These are phyloP conservation scores for Erythrocebus patas DNA, from an alignment of 2,113 vertebrate species.

Conservation along the genomic window DNA sequence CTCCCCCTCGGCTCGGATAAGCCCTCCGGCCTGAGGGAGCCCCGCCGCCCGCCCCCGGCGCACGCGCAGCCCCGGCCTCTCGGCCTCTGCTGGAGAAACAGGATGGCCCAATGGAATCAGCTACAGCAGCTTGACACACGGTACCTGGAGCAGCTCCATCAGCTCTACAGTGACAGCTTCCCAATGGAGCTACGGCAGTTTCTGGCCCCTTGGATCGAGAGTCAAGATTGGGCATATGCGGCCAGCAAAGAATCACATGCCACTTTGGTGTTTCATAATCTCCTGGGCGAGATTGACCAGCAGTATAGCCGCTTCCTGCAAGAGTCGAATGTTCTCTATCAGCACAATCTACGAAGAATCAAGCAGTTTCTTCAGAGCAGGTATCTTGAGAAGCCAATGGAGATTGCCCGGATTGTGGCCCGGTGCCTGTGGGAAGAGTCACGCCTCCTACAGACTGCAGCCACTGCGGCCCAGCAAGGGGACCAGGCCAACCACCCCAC, in stretches of 20 bases:
- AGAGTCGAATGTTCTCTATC: constrained; percentile 97
- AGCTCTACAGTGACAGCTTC: constrained; percentile 99
- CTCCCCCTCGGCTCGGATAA: not conserved
- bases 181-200: constrained; percentile 99
- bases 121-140: constrained; percentile 97
- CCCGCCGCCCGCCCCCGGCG: constrained; percentile 6
- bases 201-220: constrained; percentile 98
- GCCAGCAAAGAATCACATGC: constrained; percentile 98
- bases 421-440: constrained; percentile 98
- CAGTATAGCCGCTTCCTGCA: constrained; percentile 99
- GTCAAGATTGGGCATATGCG: constrained; percentile 97
- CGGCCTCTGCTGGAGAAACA: constrained; percentile 61
- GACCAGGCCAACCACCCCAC: constrained; percentile 94
- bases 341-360: constrained; percentile 97
- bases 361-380: constrained; percentile 99
- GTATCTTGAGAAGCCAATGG: constrained; percentile 98
- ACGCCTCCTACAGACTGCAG: constrained; percentile 93
- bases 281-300: constrained; percentile 98
- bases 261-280: constrained; percentile 98
- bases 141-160: constrained; percentile 98
- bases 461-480: constrained; percentile 91
- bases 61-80: constrained; percentile 48
- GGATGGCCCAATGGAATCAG: constrained; percentile 99
- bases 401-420: constrained; percentile 96
- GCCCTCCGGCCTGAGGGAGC: constrained; percentile 22